Percentiles rank a stretch among this genome's conserved stretches.
phyloP scores from a whole-genome alignment of 2,113 vertebrate genomes.

The Phaethornis superciliosus region DNA sequence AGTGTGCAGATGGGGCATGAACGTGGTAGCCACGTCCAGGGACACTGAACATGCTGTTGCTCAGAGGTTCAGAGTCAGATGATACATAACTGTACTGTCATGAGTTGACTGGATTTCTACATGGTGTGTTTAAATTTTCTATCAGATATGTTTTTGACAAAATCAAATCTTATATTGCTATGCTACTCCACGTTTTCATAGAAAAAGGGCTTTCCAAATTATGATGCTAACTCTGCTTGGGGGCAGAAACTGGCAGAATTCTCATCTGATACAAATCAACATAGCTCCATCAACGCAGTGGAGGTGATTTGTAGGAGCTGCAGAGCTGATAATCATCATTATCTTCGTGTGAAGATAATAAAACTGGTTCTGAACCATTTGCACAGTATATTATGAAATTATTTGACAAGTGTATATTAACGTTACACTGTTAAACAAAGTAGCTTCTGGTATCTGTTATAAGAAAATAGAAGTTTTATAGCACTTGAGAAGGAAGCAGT shows the following conservation, averaged over 20 bases:
- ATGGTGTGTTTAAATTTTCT: neutral
- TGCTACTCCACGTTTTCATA: neutral
- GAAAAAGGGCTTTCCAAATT: neutral
- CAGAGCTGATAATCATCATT: neutral
- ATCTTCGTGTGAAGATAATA: slow-evolving; percentile 12
- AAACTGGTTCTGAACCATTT: neutral
- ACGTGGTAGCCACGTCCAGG: fast-evolving
- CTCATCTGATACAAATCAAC: neutral
- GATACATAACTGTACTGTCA: neutral
- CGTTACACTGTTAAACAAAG: neutral
- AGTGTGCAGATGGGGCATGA: neutral
- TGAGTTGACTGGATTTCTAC: neutral
- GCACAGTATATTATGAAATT: neutral
- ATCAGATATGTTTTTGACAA: neutral
- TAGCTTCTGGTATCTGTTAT: neutral
- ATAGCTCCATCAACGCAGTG: neutral
- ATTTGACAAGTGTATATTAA: slow-evolving; percentile 38
- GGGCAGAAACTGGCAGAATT: neutral
- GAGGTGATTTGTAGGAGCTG: neutral
- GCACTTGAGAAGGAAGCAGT: neutral
- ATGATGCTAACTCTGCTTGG: neutral
- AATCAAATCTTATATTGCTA: neutral
- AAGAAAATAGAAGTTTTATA: neutral
- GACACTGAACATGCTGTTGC: neutral
- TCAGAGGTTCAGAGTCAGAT: neutral